Evolutionary conservation across 2,797 vertebrate species (phyloP).

Genomic region (Holocentrus rufus): DNA sequence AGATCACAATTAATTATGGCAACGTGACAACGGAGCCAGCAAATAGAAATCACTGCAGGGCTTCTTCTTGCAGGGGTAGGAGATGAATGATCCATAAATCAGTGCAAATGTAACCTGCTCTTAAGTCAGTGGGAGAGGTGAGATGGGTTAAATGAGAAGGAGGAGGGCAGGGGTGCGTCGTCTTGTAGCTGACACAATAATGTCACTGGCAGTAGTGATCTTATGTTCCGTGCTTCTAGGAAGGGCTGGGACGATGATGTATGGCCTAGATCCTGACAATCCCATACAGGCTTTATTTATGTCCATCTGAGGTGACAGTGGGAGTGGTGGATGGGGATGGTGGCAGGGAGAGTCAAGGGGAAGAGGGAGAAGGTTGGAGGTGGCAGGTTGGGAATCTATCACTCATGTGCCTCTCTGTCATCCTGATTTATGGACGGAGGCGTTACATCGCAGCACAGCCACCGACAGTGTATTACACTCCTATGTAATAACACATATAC

Average conservation of each 20-base stretch:
- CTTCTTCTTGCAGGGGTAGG: neutral
- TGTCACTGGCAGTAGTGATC: neutral
- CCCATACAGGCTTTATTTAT: slow-evolving; percentile 43
- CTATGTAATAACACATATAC: neutral
- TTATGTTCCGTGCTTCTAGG: slow-evolving; percentile 5
- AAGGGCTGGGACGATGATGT: slow-evolving; percentile 33
- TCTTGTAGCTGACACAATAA: slow-evolving; percentile 10
- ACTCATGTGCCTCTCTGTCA: slow-evolving; percentile 35
- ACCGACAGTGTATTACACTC: too few relatives aligned
- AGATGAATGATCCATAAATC: neutral
- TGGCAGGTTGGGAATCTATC: slow-evolving; percentile 17
- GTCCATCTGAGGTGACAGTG: slow-evolving; percentile 8
- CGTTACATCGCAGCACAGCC: slow-evolving; percentile 25
- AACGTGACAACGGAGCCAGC: neutral
- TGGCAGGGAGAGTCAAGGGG: neutral
- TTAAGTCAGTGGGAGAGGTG: slow-evolving; percentile 21
- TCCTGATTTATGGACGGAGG: slow-evolving; percentile 36
- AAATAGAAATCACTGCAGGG: slow-evolving; percentile 14
- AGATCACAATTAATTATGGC: slow-evolving; percentile 9
- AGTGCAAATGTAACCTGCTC: neutral
- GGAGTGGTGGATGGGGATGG: neutral
- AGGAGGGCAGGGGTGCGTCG: slow-evolving; percentile 5
- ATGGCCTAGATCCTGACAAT: slow-evolving; percentile 29
- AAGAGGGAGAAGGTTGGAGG: slow-evolving; percentile 17
- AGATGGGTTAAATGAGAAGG: neutral